Percentiles rank a stretch among this genome's conserved stretches.
These are phyloP conservation scores for Labeo catla DNA, from an alignment of 2,113 vertebrate species.

Conservation along the genomic window DNA sequence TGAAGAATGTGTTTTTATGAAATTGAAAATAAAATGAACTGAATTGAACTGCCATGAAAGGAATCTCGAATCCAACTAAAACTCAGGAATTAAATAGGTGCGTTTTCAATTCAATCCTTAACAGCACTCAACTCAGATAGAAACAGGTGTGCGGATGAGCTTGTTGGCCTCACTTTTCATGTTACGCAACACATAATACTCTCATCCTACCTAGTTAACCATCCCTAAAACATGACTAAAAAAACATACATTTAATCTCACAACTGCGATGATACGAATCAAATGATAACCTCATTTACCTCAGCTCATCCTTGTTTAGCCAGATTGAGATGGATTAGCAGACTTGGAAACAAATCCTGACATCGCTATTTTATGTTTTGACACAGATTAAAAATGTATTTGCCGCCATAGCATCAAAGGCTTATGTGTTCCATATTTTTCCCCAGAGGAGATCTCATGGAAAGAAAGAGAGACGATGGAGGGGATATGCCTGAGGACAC, in stretches of 20 bases:
- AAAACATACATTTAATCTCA: not conserved
- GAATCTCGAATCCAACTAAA: not conserved
- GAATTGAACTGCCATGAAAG: too few species aligned
- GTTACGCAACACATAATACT: constrained; percentile 6
- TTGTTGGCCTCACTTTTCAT: not conserved
- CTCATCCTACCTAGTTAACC: not conserved
- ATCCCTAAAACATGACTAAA: not conserved
- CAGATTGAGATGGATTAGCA: constrained; percentile 6
- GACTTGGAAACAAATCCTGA: not conserved
- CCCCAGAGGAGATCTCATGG: not conserved
- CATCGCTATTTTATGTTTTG: not conserved
- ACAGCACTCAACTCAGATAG: not conserved
- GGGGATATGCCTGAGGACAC: constrained; percentile 27
- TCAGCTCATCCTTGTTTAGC: not conserved
- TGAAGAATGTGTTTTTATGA: not conserved
- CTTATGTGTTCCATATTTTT: constrained; percentile 3
- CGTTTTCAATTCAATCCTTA: not conserved
- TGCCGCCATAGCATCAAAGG: constrained; percentile 8
- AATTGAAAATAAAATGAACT: too few species aligned
- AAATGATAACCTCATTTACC: not conserved
- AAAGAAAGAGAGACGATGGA: not conserved
- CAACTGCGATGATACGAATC: not conserved
- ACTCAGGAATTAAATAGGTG: not conserved
- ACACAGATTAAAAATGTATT: constrained; percentile 18
- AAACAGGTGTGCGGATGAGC: not conserved